These are phyloP conservation scores for Asobara japonica DNA, from an alignment of 1,140 invertebrate species.

Conservation along the genomic window DNA sequence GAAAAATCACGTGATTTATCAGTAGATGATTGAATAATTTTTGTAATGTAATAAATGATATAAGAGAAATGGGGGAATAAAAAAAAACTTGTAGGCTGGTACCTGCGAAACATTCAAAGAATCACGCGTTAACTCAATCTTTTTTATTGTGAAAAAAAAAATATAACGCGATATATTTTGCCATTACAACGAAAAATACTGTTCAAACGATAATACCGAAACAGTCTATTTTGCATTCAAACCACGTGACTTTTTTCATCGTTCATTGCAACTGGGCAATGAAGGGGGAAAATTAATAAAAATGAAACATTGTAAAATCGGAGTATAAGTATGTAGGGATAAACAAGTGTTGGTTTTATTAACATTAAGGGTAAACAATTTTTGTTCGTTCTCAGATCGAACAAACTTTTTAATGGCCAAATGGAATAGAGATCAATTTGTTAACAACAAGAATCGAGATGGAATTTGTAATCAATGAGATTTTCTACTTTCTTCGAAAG, in stretches of 20 bases:
- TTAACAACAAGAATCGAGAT: too few species aligned
- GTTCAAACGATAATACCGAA: not conserved
- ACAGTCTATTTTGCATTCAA: conserved; percentile 1
- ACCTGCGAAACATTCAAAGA: conserved; percentile 21
- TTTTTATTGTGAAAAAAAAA: conserved; percentile 22
- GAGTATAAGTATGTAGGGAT: not conserved
- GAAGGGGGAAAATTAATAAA: not conserved
- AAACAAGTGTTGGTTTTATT: conserved; percentile 24
- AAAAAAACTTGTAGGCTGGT: conserved; percentile 27
- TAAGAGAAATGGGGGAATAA: too few species aligned
- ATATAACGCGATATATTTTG: conserved; percentile 24
- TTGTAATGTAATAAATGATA: not conserved
- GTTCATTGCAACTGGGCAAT: not conserved
- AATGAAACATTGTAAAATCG: conserved; percentile 2
- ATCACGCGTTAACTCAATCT: conserved; percentile 23
- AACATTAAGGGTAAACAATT: conserved; percentile 30
- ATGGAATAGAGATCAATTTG: conserved; percentile 1
- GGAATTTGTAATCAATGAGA: too few species aligned
- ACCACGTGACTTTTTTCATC: not conserved
- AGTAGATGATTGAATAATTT: conserved; percentile 6
- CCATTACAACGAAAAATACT: conserved; percentile 16
- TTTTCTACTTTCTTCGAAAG: not conserved
- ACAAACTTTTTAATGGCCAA: not conserved
- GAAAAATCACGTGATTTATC: conserved; percentile 12
- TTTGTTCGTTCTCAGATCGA: not conserved